phyloP scores from a whole-genome alignment of 92 coral and sea anemone species.

The Meandrina meandrites region DNA sequence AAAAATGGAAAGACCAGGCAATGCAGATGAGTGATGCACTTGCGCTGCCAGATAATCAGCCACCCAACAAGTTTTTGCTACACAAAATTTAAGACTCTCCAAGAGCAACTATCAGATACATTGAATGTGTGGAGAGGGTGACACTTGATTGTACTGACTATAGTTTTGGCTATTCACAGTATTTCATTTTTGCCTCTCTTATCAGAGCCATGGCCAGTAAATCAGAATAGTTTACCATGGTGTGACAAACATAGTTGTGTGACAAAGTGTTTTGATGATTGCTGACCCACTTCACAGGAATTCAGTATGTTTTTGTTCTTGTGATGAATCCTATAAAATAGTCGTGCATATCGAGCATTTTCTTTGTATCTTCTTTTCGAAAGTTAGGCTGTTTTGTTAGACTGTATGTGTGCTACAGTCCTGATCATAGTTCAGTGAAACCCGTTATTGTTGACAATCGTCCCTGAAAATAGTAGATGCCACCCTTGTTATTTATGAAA shows the following conservation, averaged over 20 bases:
- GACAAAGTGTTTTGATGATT: no score
- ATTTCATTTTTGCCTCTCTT: not conserved
- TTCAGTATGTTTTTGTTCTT: no score
- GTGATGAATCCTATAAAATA: no score
- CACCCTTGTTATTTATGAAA: not conserved
- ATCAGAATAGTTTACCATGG: no score
- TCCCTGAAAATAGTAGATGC: not conserved
- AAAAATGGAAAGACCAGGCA: not conserved
- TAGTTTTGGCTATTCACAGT: not conserved
- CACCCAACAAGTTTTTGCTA: conserved; percentile 30
- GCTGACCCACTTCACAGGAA: no score
- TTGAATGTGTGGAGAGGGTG: not conserved
- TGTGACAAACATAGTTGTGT: no score
- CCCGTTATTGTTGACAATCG: no score
- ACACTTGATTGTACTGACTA: not conserved
- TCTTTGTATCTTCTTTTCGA: not conserved
- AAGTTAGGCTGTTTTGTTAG: not conserved
- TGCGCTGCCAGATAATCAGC: conserved; percentile 7
- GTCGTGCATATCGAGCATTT: no score
- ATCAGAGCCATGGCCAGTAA: not conserved
- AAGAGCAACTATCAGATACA: not conserved
- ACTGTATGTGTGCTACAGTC: not conserved
- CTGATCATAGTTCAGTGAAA: no score
- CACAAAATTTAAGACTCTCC: not conserved
- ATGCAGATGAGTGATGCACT: conserved; percentile 9